phyloP scores from a whole-genome alignment of 2,888 invertebrate genomes.

The Chaetogeoica ovagalla region DNA sequence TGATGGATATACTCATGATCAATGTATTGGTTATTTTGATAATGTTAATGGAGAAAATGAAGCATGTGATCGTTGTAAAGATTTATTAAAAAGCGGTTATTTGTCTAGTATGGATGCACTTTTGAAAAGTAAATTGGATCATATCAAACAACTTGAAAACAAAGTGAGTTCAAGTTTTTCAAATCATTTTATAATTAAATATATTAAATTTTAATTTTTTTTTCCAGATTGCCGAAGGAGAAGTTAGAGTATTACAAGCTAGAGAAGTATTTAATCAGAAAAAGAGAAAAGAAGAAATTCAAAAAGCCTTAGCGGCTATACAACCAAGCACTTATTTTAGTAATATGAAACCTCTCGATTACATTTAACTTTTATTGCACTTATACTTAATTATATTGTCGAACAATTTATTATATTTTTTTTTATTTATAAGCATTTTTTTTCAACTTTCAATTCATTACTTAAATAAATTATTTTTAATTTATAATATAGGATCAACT shows the following conservation, averaged over 20 bases:
- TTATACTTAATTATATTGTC: neutral
- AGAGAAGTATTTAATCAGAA: neutral
- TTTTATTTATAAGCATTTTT: neutral
- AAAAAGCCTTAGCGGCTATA: neutral
- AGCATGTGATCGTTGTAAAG: neutral
- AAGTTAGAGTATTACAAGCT: neutral
- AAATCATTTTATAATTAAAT: neutral
- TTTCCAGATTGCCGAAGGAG: slow-evolving; percentile 4
- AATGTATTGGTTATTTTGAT: slow-evolving; percentile 32
- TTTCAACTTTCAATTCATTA: neutral
- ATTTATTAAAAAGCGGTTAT: neutral
- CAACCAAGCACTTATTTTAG: neutral
- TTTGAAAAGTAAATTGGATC: neutral
- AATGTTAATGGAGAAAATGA: neutral
- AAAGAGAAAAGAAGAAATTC: neutral
- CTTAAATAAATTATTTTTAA: neutral
- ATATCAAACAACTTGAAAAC: neutral
- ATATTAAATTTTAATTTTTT: neutral
- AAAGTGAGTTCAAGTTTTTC: neutral
- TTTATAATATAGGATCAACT: neutral
- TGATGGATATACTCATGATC: neutral
- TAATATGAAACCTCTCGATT: too few species aligned
- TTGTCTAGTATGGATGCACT: neutral
- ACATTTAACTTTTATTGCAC: neutral
- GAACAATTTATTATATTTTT: neutral